Evolutionary conservation across 2,113 vertebrate species (phyloP), one percentile per base, ranked within the genome.

Genomic region (Rhabdomys dilectus): DNA sequence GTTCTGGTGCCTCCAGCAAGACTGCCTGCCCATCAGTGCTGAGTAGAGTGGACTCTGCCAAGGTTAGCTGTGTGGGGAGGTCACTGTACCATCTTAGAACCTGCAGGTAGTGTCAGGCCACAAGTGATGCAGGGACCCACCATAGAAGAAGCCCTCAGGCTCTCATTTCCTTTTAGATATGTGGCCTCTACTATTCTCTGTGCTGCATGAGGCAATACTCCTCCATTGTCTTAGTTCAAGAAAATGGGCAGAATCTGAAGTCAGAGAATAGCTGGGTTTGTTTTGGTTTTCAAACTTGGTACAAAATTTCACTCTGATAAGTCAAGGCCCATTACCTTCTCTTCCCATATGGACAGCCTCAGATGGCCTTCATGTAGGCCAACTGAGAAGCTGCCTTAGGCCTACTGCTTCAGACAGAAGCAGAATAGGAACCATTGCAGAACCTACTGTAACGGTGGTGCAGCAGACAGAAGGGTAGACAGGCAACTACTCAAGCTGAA

Each of bases 81-180:
- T 34, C 1, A 0, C 9, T 2, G 51, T 3, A 70, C 39, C 62
- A 11, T 0, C 0, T 0, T 16, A 29, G 39, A 56, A 6, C 39
- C 58, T 26, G 31, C 1, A 5, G 42, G 39, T 4, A 26, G 76
- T 1, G 0, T 42, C 64, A 0, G 76, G 64, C 26, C 42, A n/a
- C n/a, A 51, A 9, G 7, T 1, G 1, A 16, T 45, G 3, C 48
- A 80, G 9, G 45, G 31, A 17, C 22, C 19, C 4, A 0, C 1
- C 31, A 13, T 1, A 62, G 62, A 82, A 64, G 26, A 34, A 92
- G 36, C 2, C 1, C 2, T 73, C 7, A 3, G 6, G 51, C 70
- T 95, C n/a, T 45, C 36, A 7, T 19, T 72, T 88, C 15, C 42
- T 39, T 60, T 70, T 78, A 13, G 39, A 36, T 7, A 76, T 0